Conservation (phyloP, 2,113 vertebrate genomes). For the Phoxinus phoxinus region DNA sequence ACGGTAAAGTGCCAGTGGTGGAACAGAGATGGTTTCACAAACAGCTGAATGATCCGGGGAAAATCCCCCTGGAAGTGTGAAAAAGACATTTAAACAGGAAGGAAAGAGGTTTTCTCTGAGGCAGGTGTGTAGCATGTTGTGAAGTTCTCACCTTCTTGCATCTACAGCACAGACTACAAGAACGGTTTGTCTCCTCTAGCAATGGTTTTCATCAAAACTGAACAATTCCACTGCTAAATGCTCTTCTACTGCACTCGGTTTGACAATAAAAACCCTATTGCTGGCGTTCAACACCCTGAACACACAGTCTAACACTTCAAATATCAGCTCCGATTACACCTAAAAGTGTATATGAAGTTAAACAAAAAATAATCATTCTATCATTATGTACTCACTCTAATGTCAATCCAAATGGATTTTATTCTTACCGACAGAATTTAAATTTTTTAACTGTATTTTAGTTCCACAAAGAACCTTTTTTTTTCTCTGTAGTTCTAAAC, state of each 20-base stretch:
- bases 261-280: not conserved
- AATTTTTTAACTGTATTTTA: no score
- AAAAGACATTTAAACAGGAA: not conserved
- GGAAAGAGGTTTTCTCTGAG: not conserved
- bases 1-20: not conserved
- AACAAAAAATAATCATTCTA: no score
- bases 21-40: not conserved
- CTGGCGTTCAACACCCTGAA: not conserved
- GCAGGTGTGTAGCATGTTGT: not conserved
- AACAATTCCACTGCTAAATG: not conserved
- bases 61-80: not conserved
- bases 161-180: not conserved
- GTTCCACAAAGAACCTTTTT: no score
- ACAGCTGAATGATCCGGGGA: not conserved
- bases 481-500: no score
- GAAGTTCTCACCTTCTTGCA: slow-evolving; percentile 1
- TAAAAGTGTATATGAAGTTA: no score
- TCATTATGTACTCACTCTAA: no score
- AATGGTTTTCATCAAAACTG: slow-evolving; percentile 9
- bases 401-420: no score
- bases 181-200: not conserved
- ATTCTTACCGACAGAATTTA: no score
- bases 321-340: not conserved
- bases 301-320: not conserved
- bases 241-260: slow-evolving; percentile 10